phyloP scores from a whole-genome alignment of 2,888 invertebrate genomes.

The Brachycybe producta region DNA sequence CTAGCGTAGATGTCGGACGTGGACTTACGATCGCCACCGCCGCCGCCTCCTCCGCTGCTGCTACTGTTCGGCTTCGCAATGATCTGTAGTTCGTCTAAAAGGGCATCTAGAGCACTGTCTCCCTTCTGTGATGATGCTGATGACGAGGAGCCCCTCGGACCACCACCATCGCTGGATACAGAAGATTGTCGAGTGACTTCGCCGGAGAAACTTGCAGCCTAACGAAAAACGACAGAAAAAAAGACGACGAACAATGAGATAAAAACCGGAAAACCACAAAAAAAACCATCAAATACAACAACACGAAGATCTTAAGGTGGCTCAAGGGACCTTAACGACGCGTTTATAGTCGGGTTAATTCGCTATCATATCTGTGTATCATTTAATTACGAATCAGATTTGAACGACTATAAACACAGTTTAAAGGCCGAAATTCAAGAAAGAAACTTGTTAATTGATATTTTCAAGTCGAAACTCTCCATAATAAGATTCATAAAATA shows the following conservation, averaged over 20 bases:
- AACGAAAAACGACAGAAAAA: constrained; percentile 16
- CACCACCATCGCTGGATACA: constrained; percentile 35
- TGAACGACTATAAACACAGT: too few relatives aligned
- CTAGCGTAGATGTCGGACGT: background rate
- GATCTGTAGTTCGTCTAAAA: constrained; percentile 85
- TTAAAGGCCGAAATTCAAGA: too few relatives aligned
- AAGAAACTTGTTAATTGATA: too few relatives aligned
- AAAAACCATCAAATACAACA: too few relatives aligned
- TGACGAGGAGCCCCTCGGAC: constrained; percentile 38
- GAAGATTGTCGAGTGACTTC: constrained; percentile 40
- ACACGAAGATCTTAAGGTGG: too few relatives aligned
- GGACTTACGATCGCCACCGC: background rate
- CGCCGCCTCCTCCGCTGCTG: constrained; percentile 12
- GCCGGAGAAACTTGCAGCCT: constrained; percentile 33
- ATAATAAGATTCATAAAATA: too few relatives aligned
- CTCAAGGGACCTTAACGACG: too few relatives aligned
- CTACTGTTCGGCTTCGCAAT: constrained; percentile 44
- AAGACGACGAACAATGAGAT: constrained; percentile 11
- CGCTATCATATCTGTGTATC: too few relatives aligned
- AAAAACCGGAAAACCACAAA: constrained; percentile 19
- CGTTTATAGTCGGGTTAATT: too few relatives aligned
- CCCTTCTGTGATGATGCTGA: too few relatives aligned
- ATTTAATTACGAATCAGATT: too few relatives aligned
- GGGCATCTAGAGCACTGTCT: constrained; percentile 94
- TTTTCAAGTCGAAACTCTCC: too few relatives aligned